A percentile compares a stretch with the other conserved stretches of the same genome.
Conservation (phyloP, 2,888 invertebrate genomes). For the Pinctada fucata region DNA sequence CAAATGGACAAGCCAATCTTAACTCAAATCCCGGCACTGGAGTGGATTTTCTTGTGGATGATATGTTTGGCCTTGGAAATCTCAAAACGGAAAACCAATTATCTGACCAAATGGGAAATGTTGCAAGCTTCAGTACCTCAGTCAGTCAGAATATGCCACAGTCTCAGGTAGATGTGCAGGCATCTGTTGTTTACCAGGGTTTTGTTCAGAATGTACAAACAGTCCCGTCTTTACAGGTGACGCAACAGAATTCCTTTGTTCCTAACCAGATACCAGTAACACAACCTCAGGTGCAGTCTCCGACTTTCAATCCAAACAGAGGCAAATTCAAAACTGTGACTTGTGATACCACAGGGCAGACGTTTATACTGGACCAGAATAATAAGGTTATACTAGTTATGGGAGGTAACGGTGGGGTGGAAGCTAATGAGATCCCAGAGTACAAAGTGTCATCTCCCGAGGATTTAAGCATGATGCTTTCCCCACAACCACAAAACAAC, state of each 20-base stretch:
- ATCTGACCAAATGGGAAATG: neutral
- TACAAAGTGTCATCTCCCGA: neutral
- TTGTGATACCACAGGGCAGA: conserved; percentile 4
- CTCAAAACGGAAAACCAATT: no score
- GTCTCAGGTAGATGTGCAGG: neutral
- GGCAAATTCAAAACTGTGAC: conserved; percentile 19
- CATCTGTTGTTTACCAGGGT: no score
- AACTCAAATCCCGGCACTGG: neutral
- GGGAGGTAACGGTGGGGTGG: conserved; percentile 1
- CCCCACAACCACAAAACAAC: neutral
- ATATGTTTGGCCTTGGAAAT: neutral
- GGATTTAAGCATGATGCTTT: neutral
- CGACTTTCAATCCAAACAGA: conserved; percentile 3
- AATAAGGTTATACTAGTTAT: conserved; percentile 16
- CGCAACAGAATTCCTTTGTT: neutral
- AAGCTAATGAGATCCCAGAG: neutral
- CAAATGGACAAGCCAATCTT: neutral
- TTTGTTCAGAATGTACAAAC: no score
- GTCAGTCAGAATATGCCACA: neutral
- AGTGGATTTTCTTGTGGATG: neutral
- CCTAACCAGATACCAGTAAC: neutral
- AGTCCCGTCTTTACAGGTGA: neutral
- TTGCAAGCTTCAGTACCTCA: neutral
- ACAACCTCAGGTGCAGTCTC: neutral
- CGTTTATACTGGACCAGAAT: conserved; percentile 15